Evolutionary conservation across 1,140 invertebrate genomes (phyloP).

Genomic region (Spodoptera litura): DNA sequence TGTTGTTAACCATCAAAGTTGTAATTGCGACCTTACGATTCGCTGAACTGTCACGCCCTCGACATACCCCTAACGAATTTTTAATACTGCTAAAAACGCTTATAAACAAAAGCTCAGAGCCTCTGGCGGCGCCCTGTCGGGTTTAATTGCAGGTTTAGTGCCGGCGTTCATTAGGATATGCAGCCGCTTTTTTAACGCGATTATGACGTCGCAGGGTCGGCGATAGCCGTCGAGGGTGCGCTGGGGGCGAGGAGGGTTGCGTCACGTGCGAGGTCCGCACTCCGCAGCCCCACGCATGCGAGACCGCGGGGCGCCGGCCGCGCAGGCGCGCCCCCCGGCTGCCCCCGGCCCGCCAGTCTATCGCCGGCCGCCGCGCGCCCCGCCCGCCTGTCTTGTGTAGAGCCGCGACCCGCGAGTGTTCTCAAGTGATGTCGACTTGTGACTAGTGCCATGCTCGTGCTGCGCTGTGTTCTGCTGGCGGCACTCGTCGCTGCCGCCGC

Average conservation of each 20-base stretch:
- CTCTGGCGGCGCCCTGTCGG: slow-evolving; percentile 60
- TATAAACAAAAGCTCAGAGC: slow-evolving; percentile 68
- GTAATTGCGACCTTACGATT: slow-evolving; percentile 75
- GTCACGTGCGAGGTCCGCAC: slow-evolving; percentile 84
- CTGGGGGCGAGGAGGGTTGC: slow-evolving; percentile 81
- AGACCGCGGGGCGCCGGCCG: slow-evolving; percentile 81
- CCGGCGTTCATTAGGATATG: slow-evolving; percentile 81
- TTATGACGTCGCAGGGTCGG: slow-evolving; percentile 82
- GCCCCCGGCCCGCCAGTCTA: slow-evolving; percentile 68
- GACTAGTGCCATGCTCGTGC: slow-evolving; percentile 84
- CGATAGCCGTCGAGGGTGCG: slow-evolving; percentile 64
- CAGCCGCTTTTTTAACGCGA: slow-evolving; percentile 82
- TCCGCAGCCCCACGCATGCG: slow-evolving; percentile 83
- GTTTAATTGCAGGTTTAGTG: slow-evolving; percentile 81
- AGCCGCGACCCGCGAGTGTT: slow-evolving; percentile 74
- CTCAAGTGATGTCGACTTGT: slow-evolving; percentile 83
- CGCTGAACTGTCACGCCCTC: slow-evolving; percentile 70
- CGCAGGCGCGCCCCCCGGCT: slow-evolving; percentile 73
- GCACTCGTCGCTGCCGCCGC: slow-evolving; percentile 76
- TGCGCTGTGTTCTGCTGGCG: slow-evolving; percentile 79
- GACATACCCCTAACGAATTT: slow-evolving; percentile 68
- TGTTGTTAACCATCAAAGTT: slow-evolving; percentile 66
- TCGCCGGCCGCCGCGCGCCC: slow-evolving; percentile 73
- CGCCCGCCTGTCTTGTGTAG: slow-evolving; percentile 57
- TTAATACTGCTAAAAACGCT: slow-evolving; percentile 68